Conservation (phyloP, 2,797 vertebrate species). For the Ptychadena robeensis region DNA sequence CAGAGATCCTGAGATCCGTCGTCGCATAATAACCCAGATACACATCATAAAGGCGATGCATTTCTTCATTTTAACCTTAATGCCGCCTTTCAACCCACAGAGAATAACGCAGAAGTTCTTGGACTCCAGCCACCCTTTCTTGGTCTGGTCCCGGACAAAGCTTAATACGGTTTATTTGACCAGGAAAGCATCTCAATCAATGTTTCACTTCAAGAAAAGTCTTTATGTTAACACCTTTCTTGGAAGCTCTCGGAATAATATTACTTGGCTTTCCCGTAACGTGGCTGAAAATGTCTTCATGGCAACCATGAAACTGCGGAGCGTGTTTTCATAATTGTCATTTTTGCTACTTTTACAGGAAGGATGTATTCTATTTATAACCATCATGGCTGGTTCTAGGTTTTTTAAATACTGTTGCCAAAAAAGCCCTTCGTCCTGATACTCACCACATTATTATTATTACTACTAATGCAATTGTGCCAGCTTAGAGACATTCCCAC, state of each 20-base stretch:
- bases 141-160: conserved; percentile 30
- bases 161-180: conserved; percentile 53
- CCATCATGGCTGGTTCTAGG: not conserved
- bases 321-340: not conserved
- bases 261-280: conserved; percentile 53
- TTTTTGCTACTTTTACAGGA: conserved; percentile 1
- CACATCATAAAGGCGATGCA: not conserved
- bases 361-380: not conserved
- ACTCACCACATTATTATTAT: not conserved
- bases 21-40: not conserved
- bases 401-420: not conserved
- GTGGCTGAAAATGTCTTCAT: conserved; percentile 24
- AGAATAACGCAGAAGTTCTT: conserved; percentile 1
- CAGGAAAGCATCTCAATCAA: conserved; percentile 44
- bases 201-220: conserved; percentile 54
- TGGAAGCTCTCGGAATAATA: conserved; percentile 53
- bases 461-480: no score
- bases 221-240: conserved; percentile 57
- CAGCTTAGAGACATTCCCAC: no score
- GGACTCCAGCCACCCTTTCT: conserved; percentile 38
- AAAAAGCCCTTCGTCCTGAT: not conserved
- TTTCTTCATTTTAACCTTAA: not conserved
- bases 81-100: conserved; percentile 1
- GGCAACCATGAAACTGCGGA: conserved; percentile 6
- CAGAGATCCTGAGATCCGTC: conserved; percentile 14